Conservation (phyloP, 2,113 vertebrate genomes). For the Otus sunia region DNA sequence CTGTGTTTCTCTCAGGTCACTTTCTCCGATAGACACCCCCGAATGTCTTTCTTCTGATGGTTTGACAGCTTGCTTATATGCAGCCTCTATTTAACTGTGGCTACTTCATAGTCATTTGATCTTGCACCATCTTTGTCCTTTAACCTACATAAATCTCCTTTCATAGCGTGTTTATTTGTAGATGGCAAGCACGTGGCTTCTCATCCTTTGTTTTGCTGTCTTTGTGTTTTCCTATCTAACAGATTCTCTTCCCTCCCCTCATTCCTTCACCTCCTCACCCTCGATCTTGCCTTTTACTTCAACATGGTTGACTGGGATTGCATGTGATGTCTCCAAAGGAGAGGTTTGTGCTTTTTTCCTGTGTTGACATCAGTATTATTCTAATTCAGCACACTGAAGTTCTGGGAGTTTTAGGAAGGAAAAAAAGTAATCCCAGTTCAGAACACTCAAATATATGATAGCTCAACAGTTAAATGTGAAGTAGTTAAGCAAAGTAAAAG, state of each 20-base stretch:
- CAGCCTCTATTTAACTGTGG: background rate
- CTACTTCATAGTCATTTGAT: background rate
- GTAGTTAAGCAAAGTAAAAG: background rate
- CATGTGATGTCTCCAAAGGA: background rate
- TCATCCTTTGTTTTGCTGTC: background rate
- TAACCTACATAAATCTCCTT: background rate
- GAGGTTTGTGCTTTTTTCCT: rapidly evolving
- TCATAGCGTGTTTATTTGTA: background rate
- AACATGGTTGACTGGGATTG: background rate
- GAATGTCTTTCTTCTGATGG: background rate
- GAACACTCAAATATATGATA: background rate
- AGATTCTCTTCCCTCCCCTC: background rate
- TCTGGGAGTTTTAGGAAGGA: background rate
- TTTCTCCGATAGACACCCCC: background rate
- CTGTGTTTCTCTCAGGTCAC: background rate
- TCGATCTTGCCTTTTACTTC: background rate
- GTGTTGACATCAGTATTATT: background rate
- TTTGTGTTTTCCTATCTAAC: background rate
- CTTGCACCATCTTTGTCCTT: background rate
- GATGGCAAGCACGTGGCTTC: background rate
- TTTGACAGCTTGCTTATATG: background rate
- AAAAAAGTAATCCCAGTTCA: background rate
- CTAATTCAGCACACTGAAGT: background rate
- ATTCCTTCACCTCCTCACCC: background rate
- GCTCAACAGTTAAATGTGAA: background rate